phyloP scores from a whole-genome alignment of 2,888 invertebrate genomes.

The Ellobium chinense region DNA sequence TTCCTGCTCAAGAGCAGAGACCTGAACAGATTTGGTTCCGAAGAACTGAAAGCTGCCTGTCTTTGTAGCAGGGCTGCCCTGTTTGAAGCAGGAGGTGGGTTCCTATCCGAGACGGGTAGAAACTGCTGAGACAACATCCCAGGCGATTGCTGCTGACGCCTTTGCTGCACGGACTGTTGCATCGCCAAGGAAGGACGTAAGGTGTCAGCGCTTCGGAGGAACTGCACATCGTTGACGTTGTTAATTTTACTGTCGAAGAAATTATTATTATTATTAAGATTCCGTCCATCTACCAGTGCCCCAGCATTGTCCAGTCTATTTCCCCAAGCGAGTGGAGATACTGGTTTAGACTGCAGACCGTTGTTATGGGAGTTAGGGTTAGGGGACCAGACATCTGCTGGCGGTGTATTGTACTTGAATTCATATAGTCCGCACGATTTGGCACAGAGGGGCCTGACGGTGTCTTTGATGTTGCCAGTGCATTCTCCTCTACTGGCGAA shows the following conservation, averaged over 20 bases:
- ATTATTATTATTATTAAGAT: not conserved
- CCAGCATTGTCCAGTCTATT: no score
- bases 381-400: not conserved
- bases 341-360: constrained; percentile 17
- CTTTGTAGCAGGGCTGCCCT: not conserved
- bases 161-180: no score
- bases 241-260: not conserved
- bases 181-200: not conserved
- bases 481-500: constrained; percentile 46
- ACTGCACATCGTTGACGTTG: constrained; percentile 6
- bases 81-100: no score
- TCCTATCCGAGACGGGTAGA: no score
- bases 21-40: not conserved
- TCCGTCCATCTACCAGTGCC: not conserved
- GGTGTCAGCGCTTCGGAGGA: not conserved
- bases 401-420: not conserved
- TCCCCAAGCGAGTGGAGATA: not conserved
- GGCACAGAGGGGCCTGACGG: constrained; percentile 43
- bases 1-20: constrained; percentile 1
- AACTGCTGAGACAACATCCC: no score
- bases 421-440: constrained; percentile 41
- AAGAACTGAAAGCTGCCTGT: not conserved
- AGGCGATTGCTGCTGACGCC: not conserved
- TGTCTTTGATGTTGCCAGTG: constrained; percentile 45
- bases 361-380: not conserved